Evolutionary conservation across 2,888 invertebrate species (phyloP).

Genomic region (Drosophila nr. fundita): DNA sequence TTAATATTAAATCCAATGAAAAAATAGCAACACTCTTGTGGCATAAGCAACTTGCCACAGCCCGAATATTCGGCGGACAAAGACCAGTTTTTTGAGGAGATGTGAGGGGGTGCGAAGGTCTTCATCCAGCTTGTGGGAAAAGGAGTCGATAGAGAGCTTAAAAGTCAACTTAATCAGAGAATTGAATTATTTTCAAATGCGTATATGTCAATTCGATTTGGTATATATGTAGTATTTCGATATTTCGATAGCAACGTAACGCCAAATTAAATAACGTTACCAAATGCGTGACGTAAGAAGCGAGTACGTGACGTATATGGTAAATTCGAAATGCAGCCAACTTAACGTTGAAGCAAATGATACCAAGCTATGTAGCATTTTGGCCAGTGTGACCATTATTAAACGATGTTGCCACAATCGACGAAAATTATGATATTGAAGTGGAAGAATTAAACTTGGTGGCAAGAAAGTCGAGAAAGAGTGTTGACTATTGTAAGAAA

Average conservation of each 20-base stretch:
- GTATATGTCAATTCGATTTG: not conserved
- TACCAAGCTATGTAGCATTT: slow-evolving; percentile 27
- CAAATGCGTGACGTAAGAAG: slow-evolving; percentile 26
- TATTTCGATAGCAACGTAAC: not conserved
- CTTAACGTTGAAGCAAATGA: slow-evolving; percentile 26
- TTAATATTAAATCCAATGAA: slow-evolving; percentile 58
- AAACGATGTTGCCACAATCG: slow-evolving; percentile 82
- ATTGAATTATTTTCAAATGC: not conserved
- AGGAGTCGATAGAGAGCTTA: slow-evolving; percentile 66
- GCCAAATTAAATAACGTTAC: not conserved
- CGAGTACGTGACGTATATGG: slow-evolving; percentile 25
- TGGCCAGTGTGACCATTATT: slow-evolving; percentile 76
- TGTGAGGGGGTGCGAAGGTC: slow-evolving; percentile 19
- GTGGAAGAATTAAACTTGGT: slow-evolving; percentile 66
- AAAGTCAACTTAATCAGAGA: slow-evolving; percentile 25
- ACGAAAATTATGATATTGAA: slow-evolving; percentile 65
- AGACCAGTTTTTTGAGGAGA: slow-evolving; percentile 59
- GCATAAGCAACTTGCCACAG: slow-evolving; percentile 73
- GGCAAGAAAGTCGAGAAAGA: slow-evolving; percentile 70
- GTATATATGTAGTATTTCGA: not conserved
- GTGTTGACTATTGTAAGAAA: slow-evolving; percentile 77
- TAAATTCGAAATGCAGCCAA: slow-evolving; percentile 38
- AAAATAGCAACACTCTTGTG: slow-evolving; percentile 39
- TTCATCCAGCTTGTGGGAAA: slow-evolving; percentile 68
- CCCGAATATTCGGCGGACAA: slow-evolving; percentile 72